Conservation (phyloP, 2,113 vertebrate species). For the Phaetusa simplex region DNA sequence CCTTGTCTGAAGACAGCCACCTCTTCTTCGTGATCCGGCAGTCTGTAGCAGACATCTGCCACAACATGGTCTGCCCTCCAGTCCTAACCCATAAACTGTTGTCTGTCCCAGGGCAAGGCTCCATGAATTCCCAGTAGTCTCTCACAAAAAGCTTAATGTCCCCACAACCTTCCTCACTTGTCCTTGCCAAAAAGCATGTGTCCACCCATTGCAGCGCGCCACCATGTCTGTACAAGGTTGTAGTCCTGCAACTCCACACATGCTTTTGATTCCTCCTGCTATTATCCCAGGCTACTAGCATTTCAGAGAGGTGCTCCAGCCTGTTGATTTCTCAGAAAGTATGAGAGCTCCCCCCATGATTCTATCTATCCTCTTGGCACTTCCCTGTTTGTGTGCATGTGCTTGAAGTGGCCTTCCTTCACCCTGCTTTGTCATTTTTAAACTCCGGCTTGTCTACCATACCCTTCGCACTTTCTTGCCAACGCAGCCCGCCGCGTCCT, state of each 20-base stretch:
- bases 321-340: not conserved
- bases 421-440: not conserved
- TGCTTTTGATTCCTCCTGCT: not conserved
- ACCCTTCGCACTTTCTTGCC: not conserved
- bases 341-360: not conserved
- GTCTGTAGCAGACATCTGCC: not conserved
- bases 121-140: not conserved
- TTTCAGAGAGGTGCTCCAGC: not conserved
- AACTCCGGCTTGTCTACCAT: not conserved
- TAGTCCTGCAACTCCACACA: not conserved
- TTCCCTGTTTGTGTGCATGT: not conserved
- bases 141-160: not conserved
- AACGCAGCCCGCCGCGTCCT: not conserved
- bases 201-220: accelerated
- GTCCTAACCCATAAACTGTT: not conserved
- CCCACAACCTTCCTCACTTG: not conserved
- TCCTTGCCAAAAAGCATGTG: not conserved
- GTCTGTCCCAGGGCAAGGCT: not conserved
- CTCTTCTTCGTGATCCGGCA: not conserved
- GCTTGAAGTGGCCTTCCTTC: not conserved
- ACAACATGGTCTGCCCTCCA: not conserved
- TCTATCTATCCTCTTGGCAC: not conserved
- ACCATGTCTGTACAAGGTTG: accelerated
- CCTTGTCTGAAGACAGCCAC: not conserved
- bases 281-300: not conserved